These are phyloP conservation scores for Anthonomus grandis DNA, from an alignment of 1,140 invertebrate species.

Conservation along the genomic window DNA sequence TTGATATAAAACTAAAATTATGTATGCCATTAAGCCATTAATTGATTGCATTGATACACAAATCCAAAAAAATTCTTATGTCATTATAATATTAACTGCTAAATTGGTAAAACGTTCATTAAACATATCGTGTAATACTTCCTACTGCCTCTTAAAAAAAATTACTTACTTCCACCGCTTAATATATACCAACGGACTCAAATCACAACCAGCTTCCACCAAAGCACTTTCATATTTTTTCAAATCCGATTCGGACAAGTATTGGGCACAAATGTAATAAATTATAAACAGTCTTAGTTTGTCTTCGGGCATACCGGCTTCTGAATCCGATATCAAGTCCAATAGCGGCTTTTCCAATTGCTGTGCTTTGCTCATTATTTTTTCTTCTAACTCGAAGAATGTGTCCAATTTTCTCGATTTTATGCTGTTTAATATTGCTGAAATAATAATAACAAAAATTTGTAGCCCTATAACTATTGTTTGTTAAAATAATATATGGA, in stretches of 20 bases:
- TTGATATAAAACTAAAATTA: too few relatives aligned
- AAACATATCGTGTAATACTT: too few relatives aligned
- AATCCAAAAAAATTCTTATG: too few relatives aligned
- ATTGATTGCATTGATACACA: too few relatives aligned
- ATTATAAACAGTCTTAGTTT: constrained; percentile 95
- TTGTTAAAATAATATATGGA: too few relatives aligned
- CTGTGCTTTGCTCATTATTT: constrained; percentile 84
- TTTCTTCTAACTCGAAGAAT: constrained; percentile 97
- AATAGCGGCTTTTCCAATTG: constrained; percentile 71
- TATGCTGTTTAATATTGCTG: constrained; percentile 81
- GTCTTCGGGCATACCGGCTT: constrained; percentile 84
- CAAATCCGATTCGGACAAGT: constrained; percentile 78
- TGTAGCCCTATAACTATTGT: constrained; percentile 10
- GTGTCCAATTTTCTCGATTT: constrained; percentile 90
- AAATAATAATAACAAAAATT: background rate
- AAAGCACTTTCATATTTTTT: constrained; percentile 78
- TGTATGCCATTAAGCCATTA: too few relatives aligned
- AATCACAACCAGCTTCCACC: constrained; percentile 79
- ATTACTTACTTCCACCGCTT: constrained; percentile 84
- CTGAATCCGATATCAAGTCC: constrained; percentile 80
- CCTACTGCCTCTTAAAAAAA: too few relatives aligned
- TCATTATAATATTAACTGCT: too few relatives aligned
- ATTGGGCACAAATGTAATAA: constrained; percentile 81
- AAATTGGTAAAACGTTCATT: too few relatives aligned
- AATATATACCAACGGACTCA: constrained; percentile 78